Percentiles rank a stretch among this genome's conserved stretches.
Evolutionary conservation across 2,113 vertebrate species (phyloP).

Genomic region (Seriola quinqueradiata): DNA sequence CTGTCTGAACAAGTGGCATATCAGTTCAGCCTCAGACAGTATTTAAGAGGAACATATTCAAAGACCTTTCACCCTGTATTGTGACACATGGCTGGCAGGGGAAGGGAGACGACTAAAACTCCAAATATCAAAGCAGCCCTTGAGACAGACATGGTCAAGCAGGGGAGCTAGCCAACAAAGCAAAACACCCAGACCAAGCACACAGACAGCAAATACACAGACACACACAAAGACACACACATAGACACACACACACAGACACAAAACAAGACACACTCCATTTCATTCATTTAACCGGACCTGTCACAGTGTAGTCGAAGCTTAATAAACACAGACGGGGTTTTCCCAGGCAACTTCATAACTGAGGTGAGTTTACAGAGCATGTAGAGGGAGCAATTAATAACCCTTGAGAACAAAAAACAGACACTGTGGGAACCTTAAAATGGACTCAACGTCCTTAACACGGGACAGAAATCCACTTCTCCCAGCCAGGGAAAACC

Average conservation of each 20-base stretch:
- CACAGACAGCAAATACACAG: not conserved
- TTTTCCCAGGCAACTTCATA: slow-evolving; percentile 40
- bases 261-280: not conserved
- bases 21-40: not conserved
- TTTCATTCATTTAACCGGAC: slow-evolving; percentile 9
- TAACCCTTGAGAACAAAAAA: not conserved
- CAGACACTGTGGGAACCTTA: not conserved
- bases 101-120: not conserved
- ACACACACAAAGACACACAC: not conserved
- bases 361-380: not conserved
- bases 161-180: not conserved
- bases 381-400: not conserved
- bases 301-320: not conserved
- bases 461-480: not conserved
- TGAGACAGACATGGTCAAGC: slow-evolving; percentile 39
- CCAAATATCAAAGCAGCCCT: slow-evolving; percentile 64
- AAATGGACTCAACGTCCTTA: not conserved
- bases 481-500: slow-evolving; percentile 50
- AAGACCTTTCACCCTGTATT: slow-evolving; percentile 2
- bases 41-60: slow-evolving; percentile 11
- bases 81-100: not conserved
- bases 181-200: slow-evolving; percentile 11
- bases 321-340: slow-evolving; percentile 18
- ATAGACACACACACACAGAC: not conserved
- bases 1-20: not conserved